Conservation (phyloP, 2,888 invertebrate species). For the Parelbella ahira region DNA sequence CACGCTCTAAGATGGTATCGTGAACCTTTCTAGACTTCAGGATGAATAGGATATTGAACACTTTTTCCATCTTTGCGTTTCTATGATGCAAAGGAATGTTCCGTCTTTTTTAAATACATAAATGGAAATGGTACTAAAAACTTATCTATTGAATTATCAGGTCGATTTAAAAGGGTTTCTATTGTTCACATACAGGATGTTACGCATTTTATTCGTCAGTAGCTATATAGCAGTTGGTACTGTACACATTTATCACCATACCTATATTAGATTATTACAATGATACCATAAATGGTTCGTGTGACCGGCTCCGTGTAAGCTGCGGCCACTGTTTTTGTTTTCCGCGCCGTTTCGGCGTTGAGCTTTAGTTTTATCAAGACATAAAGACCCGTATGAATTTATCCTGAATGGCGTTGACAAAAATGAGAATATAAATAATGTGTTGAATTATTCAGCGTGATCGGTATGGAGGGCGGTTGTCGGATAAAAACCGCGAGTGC, state of each 20-base stretch:
- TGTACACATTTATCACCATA: constrained; percentile 34
- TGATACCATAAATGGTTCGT: constrained; percentile 44
- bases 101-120: no score
- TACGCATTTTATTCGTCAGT: no score
- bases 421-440: constrained; percentile 79
- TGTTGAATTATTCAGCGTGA: constrained; percentile 79
- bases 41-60: constrained; percentile 19
- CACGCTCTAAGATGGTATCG: constrained; percentile 23
- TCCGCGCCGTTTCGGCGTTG: constrained; percentile 60
- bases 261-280: constrained; percentile 38
- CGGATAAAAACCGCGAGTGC: constrained; percentile 57
- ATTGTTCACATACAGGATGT: no score
- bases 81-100: no score
- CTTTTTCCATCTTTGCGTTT: no score
- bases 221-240: no score
- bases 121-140: no score
- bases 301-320: constrained; percentile 48
- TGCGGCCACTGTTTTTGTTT: constrained; percentile 51
- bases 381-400: constrained; percentile 77
- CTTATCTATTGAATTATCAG: no score
- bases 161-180: no score
- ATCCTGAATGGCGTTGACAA: constrained; percentile 77
- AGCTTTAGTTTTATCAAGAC: constrained; percentile 79
- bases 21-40: constrained; percentile 23
- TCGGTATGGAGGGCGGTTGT: constrained; percentile 69